phyloP scores from a whole-genome alignment of 1,140 invertebrate species.

The Plectrocnemia conspersa region DNA sequence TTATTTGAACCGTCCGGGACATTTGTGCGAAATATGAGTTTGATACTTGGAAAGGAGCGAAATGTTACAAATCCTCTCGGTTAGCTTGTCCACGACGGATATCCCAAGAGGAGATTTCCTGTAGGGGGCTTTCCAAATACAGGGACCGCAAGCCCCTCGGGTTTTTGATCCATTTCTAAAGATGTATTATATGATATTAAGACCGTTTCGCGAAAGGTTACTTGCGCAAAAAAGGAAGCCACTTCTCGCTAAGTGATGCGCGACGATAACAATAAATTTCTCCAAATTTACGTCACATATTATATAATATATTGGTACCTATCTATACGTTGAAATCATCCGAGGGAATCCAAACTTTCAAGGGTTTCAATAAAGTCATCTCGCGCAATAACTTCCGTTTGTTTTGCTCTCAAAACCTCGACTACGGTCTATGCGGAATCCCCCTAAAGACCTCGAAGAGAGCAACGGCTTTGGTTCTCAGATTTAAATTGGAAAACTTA shows the following conservation, averaged over 20 bases:
- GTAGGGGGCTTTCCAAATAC: constrained; percentile 9
- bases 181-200: constrained; percentile 14
- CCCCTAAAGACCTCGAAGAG: constrained; percentile 11
- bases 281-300: too few relatives aligned
- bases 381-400: constrained; percentile 16
- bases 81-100: constrained; percentile 12
- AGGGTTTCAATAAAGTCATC: constrained; percentile 7
- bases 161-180: constrained; percentile 1
- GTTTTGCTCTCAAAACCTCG: constrained; percentile 12
- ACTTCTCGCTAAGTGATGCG: too few relatives aligned
- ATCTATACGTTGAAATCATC: too few relatives aligned
- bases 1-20: too few relatives aligned
- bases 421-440: too few relatives aligned
- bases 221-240: not conserved
- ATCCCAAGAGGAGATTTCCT: constrained; percentile 12
- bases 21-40: too few relatives aligned
- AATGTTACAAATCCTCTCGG: constrained; percentile 8
- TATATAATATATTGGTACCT: too few relatives aligned
- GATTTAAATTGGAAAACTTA: constrained; percentile 24
- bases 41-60: not conserved
- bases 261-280: too few relatives aligned
- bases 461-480: constrained; percentile 5
- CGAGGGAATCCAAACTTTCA: too few relatives aligned
- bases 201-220: constrained; percentile 1
- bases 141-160: not conserved